phyloP scores from a whole-genome alignment of 2,113 vertebrate species.

The Oncorhynchus kisutch region DNA sequence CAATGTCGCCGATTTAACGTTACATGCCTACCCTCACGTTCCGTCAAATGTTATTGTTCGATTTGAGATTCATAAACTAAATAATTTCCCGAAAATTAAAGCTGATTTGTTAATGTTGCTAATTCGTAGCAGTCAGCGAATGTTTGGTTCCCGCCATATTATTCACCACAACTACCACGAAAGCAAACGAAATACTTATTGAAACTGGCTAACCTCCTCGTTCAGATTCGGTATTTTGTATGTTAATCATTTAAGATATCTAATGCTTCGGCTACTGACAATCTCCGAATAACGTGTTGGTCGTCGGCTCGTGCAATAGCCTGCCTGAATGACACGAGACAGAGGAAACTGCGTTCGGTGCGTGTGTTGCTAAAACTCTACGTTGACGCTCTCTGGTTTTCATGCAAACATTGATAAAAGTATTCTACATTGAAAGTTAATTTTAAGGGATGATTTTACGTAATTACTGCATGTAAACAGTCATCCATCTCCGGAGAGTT shows the following conservation, averaged over 20 bases:
- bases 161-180: constrained; percentile 23
- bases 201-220: background rate
- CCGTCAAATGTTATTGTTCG: background rate
- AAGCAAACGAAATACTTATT: constrained; percentile 3
- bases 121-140: constrained; percentile 35
- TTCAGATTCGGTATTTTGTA: background rate
- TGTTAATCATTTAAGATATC: background rate
- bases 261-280: background rate
- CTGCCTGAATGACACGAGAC: constrained; percentile 52
- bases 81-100: background rate
- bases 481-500: constrained; percentile 32
- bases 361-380: constrained; percentile 59
- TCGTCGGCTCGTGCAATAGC: constrained; percentile 22
- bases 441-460: constrained; percentile 10
- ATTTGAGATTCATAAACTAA: background rate
- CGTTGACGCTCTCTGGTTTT: constrained; percentile 26
- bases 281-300: constrained; percentile 4
- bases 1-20: too few relatives aligned
- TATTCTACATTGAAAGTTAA: constrained; percentile 24
- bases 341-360: constrained; percentile 44
- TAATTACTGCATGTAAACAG: constrained; percentile 19
- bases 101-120: background rate
- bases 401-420: constrained; percentile 40
- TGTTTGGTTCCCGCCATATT: constrained; percentile 73
- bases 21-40: background rate